These are phyloP conservation scores for Pocillopora meandrina DNA, from an alignment of 92 coral and sea anemone species.

Conservation along the genomic window DNA sequence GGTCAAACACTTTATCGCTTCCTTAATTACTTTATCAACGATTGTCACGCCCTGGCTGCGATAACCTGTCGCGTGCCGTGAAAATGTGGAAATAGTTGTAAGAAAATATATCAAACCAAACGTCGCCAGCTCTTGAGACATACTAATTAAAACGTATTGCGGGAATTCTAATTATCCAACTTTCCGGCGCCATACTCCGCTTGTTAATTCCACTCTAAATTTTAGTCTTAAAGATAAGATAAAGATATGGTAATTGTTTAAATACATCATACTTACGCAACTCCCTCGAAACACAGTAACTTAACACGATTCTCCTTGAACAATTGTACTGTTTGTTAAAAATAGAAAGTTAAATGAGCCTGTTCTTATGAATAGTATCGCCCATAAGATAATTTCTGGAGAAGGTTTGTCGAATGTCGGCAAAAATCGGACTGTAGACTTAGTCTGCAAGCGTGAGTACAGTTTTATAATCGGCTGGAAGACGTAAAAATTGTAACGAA, in stretches of 20 bases:
- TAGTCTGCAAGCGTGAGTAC: too few species aligned
- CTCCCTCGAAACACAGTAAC: too few species aligned
- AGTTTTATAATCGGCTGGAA: too few species aligned
- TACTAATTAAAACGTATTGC: not conserved
- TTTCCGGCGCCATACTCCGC: not conserved
- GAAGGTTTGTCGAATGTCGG: too few species aligned
- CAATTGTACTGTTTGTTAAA: too few species aligned
- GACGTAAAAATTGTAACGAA: too few species aligned
- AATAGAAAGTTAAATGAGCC: too few species aligned
- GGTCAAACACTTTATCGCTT: not conserved
- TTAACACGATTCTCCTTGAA: too few species aligned
- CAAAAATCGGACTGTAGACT: too few species aligned
- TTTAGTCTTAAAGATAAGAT: not conserved
- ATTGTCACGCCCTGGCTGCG: conserved; percentile 4
- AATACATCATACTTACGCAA: too few species aligned
- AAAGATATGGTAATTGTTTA: not conserved
- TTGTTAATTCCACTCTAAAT: not conserved
- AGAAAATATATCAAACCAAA: not conserved
- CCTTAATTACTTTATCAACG: not conserved
- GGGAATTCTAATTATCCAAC: not conserved
- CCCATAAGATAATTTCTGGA: too few species aligned
- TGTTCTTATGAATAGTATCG: too few species aligned
- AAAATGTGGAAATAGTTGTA: not conserved
- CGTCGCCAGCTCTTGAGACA: not conserved
- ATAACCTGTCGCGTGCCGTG: conserved; percentile 8